phyloP scores from a whole-genome alignment of 1,140 invertebrate genomes.

The Megathymus violae region DNA sequence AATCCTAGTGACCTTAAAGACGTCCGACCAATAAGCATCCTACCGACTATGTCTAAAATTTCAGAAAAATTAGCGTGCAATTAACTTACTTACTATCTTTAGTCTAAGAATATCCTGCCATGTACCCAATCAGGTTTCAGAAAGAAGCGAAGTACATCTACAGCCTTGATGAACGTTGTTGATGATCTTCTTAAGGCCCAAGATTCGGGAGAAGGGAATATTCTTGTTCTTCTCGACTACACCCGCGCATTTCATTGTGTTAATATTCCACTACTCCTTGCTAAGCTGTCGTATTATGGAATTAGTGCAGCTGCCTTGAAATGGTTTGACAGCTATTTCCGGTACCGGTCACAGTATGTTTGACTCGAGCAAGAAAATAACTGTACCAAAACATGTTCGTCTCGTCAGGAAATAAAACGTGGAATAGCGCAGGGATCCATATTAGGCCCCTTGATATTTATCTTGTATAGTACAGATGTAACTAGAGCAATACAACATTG shows the following conservation, averaged over 20 bases:
- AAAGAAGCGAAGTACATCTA: constrained; percentile 1
- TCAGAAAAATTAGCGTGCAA: constrained; percentile 5
- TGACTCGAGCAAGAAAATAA: neutral
- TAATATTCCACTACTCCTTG: constrained; percentile 1
- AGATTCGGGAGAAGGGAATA: neutral
- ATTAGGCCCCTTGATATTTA: neutral
- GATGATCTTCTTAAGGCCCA: constrained; percentile 15
- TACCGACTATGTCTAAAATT: constrained; percentile 3
- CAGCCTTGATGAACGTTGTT: constrained; percentile 9
- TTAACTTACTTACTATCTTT: neutral
- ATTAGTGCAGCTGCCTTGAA: neutral
- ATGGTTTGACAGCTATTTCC: constrained; percentile 9
- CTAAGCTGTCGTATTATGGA: constrained; percentile 12
- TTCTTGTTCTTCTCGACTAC: constrained; percentile 14
- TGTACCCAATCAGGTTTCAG: constrained; percentile 5
- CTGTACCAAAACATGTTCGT: neutral
- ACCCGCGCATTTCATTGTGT: constrained; percentile 10
- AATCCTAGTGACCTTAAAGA: neutral
- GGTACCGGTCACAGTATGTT: neutral
- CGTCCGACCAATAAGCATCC: constrained; percentile 6
- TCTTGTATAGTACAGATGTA: neutral
- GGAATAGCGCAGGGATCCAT: neutral
- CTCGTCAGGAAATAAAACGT: neutral
- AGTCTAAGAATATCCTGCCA: neutral
- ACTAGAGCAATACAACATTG: neutral